Evolutionary conservation across 2,888 invertebrate species (phyloP).

Genomic region (Petrolisthes manimaculis): DNA sequence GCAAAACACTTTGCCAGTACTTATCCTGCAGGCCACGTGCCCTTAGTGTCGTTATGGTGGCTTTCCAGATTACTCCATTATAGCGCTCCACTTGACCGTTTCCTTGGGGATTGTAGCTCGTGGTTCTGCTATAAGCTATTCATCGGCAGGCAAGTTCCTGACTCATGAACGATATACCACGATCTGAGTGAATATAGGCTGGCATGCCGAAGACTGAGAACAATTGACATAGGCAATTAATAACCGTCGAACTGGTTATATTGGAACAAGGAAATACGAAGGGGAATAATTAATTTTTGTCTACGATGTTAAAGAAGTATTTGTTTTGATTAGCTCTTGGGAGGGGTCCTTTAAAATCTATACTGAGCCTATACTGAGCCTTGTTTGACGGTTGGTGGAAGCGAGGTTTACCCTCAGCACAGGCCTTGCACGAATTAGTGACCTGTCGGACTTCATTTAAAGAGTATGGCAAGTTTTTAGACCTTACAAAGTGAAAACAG

Average conservation of each 20-base stretch:
- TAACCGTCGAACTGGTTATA: background rate
- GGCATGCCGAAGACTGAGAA: conserved; percentile 33
- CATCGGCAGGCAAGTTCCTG: conserved; percentile 44
- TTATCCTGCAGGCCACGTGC: conserved; percentile 15
- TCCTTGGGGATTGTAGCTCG: background rate
- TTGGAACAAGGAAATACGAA: conserved; percentile 29
- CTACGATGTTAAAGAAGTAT: conserved; percentile 25
- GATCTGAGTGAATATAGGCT: conserved; percentile 12
- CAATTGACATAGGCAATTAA: conserved; percentile 2
- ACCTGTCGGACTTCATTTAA: background rate
- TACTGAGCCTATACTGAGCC: background rate
- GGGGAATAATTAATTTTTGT: background rate
- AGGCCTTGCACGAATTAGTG: background rate
- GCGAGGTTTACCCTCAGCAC: background rate
- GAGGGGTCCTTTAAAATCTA: background rate
- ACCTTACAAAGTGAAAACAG: background rate
- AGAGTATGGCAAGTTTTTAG: background rate
- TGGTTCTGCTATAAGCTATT: background rate
- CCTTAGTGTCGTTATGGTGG: too few relatives aligned
- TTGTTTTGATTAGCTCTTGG: background rate
- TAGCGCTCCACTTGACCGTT: background rate
- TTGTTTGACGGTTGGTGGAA: background rate
- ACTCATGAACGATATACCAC: conserved; percentile 25
- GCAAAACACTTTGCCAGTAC: conserved; percentile 53
- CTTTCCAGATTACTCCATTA: background rate